Conservation (phyloP, 2,888 invertebrate species). For the Andrena bucephala region DNA sequence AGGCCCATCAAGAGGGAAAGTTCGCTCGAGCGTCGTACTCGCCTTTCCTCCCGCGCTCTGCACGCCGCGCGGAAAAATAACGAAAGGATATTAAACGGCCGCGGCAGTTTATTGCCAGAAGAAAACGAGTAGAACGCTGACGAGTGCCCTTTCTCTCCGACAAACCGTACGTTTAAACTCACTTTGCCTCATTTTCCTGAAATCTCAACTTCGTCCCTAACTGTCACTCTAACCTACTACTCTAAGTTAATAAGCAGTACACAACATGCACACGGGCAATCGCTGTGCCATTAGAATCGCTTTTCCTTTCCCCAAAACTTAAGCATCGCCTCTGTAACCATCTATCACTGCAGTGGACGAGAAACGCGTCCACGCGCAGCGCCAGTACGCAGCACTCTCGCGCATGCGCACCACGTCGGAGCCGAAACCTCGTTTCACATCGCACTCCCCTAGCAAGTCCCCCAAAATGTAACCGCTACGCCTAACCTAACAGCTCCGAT, state of each 20-base stretch:
- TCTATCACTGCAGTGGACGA: no score
- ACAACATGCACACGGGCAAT: not conserved
- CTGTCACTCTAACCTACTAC: constrained; percentile 48
- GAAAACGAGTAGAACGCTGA: constrained; percentile 46
- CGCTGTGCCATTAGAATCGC: not conserved
- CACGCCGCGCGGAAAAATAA: constrained; percentile 38
- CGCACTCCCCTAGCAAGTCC: no score
- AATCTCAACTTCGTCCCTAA: no score
- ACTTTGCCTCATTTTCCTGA: no score
- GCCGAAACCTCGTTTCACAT: no score
- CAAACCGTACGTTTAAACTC: no score
- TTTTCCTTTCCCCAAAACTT: constrained; percentile 45
- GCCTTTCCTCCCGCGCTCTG: constrained; percentile 19
- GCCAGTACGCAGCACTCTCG: no score
- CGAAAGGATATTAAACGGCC: constrained; percentile 55
- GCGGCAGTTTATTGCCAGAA: constrained; percentile 46
- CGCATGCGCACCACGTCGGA: no score
- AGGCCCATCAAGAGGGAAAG: constrained; percentile 72
- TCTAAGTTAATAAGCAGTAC: not conserved
- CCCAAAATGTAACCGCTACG: not conserved
- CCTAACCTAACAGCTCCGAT: not conserved
- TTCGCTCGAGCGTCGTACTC: constrained; percentile 45
- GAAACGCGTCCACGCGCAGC: no score
- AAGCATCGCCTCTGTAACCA: no score
- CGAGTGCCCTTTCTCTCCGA: constrained; percentile 51